Evolutionary conservation across 2,888 invertebrate genomes (phyloP).

Genomic region (Agrochola macilenta): DNA sequence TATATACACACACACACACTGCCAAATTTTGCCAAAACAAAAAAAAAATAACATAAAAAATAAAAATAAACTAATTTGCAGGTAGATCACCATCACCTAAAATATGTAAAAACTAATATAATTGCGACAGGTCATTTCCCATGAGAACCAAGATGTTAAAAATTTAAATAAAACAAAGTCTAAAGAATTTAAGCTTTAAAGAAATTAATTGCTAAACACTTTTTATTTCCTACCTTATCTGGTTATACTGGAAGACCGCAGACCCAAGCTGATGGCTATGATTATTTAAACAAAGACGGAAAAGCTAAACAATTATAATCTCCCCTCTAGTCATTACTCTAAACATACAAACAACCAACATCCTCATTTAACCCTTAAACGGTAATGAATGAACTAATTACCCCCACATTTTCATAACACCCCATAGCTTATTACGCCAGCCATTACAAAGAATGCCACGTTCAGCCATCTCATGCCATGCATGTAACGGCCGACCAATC

Average conservation of each 20-base stretch:
- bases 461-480: constrained; percentile 54
- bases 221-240: not conserved
- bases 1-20: too few species aligned
- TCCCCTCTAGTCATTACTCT: constrained; percentile 16
- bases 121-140: too few species aligned
- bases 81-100: too few species aligned
- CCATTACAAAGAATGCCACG: constrained; percentile 48
- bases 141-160: too few species aligned
- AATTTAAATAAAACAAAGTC: too few species aligned
- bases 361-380: constrained; percentile 39
- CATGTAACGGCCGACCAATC: constrained; percentile 63
- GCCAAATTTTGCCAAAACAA: too few species aligned
- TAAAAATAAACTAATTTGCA: too few species aligned
- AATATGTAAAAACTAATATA: too few species aligned
- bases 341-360: constrained; percentile 36
- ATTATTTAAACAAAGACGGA: constrained; percentile 26
- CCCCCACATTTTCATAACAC: constrained; percentile 41
- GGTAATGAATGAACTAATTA: constrained; percentile 54
- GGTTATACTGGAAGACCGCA: not conserved
- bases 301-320: constrained; percentile 31
- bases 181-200: too few species aligned
- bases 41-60: too few species aligned
- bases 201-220: too few species aligned
- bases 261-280: not conserved
- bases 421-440: constrained; percentile 27